Percentiles rank a stretch among this genome's conserved stretches.
phyloP scores from a whole-genome alignment of 2,797 vertebrate species.

The Parauchenoglanis punctatus region DNA sequence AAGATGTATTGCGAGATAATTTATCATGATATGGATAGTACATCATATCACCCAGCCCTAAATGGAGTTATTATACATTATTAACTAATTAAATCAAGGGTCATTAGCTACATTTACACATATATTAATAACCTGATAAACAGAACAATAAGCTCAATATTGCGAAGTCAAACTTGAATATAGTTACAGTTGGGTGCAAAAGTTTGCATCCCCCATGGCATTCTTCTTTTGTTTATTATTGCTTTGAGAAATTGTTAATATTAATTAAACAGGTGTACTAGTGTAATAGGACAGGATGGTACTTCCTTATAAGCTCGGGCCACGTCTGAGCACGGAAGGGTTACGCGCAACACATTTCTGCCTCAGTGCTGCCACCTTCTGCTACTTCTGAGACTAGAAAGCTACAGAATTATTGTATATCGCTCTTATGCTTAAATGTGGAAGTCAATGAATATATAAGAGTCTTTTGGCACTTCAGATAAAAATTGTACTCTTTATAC shows the following conservation, averaged over 20 bases:
- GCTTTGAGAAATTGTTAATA: background rate
- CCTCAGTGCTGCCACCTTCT: conserved; percentile 8
- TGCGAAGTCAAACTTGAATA: background rate
- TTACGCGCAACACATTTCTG: background rate
- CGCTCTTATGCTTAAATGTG: too few species aligned
- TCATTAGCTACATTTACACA: background rate
- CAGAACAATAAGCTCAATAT: background rate
- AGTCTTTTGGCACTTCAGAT: background rate
- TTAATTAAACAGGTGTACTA: background rate
- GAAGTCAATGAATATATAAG: background rate
- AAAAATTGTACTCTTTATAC: background rate
- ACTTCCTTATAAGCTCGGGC: background rate
- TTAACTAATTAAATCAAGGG: background rate
- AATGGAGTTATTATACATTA: background rate
- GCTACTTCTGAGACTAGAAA: background rate
- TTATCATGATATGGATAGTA: background rate
- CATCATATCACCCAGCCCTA: background rate
- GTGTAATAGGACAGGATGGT: background rate
- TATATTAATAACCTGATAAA: background rate
- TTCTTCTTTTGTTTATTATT: background rate
- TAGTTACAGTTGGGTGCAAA: background rate
- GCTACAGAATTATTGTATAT: background rate
- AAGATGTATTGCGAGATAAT: background rate
- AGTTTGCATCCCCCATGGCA: background rate
- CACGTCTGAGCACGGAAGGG: background rate